These are phyloP conservation scores for Thunnus thynnus DNA, from an alignment of 2,113 vertebrate species.

Conservation along the genomic window DNA sequence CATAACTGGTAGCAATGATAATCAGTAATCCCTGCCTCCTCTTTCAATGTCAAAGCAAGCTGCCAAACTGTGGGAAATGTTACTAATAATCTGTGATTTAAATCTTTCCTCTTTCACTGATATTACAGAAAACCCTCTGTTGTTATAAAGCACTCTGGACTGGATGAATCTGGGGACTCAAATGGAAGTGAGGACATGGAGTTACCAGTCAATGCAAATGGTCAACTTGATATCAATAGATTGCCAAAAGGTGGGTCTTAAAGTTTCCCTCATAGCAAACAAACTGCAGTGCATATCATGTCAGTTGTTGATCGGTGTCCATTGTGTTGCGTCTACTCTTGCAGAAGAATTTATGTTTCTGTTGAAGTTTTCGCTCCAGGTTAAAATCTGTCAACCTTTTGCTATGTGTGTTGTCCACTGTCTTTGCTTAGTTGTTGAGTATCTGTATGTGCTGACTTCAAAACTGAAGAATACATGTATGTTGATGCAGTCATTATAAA, in stretches of 20 bases:
- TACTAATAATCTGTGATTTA: not conserved
- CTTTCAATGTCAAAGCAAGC: not conserved
- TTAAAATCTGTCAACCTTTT: not conserved
- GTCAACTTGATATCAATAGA: conserved; percentile 89
- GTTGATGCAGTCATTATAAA: not conserved
- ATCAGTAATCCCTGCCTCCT: not conserved
- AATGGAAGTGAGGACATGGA: conserved; percentile 88
- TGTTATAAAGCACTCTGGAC: conserved; percentile 93
- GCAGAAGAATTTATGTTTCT: not conserved
- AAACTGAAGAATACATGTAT: not conserved
- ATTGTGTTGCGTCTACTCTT: not conserved
- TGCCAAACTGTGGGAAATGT: not conserved
- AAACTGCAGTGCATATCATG: not conserved
- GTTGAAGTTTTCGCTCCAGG: not conserved
- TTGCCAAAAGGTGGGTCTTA: conserved; percentile 91
- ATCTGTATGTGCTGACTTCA: no score
- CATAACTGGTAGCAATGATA: no score
- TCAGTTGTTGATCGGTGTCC: not conserved
- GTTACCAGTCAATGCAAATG: conserved; percentile 87
- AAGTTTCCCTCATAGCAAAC: not conserved
- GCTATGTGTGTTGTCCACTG: not conserved
- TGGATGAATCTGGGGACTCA: conserved; percentile 91
- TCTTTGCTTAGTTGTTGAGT: not conserved
- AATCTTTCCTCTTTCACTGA: conserved; percentile 4
- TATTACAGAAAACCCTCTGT: conserved; percentile 91